Evolutionary conservation across 2,888 invertebrate genomes (phyloP).

Genomic region (Plutella xylostella): DNA sequence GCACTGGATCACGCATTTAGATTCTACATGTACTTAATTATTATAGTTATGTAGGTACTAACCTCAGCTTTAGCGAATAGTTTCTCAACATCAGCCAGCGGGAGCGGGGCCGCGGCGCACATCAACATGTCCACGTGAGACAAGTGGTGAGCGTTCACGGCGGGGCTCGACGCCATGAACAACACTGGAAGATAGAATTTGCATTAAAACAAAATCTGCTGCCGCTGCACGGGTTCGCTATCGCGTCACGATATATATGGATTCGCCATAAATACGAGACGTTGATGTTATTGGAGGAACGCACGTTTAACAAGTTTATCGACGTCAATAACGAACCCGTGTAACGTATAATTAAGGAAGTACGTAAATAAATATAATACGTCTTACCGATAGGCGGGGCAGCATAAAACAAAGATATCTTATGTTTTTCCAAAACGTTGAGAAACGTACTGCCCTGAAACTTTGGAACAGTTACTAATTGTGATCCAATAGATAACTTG

Average conservation of each 20-base stretch:
- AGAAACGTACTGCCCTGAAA: slow-evolving; percentile 79
- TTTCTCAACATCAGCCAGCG: slow-evolving; percentile 62
- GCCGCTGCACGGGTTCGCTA: background rate
- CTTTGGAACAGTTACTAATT: slow-evolving; percentile 75
- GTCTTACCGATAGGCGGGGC: slow-evolving; percentile 80
- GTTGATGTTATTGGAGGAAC: background rate
- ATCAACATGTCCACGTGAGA: slow-evolving; percentile 60
- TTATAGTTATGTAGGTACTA: slow-evolving; percentile 3
- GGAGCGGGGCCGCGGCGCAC: slow-evolving; percentile 77
- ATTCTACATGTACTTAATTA: background rate
- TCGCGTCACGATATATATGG: background rate
- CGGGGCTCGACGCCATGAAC: slow-evolving; percentile 74
- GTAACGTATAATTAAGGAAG: background rate
- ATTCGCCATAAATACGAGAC: background rate
- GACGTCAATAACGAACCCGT: background rate
- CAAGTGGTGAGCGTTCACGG: slow-evolving; percentile 68
- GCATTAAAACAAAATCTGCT: background rate
- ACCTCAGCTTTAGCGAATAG: slow-evolving; percentile 55
- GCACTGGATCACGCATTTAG: background rate
- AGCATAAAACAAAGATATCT: slow-evolving; percentile 69
- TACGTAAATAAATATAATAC: background rate
- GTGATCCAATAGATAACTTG: slow-evolving; percentile 69
- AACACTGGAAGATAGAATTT: slow-evolving; percentile 61
- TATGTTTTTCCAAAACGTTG: slow-evolving; percentile 70
- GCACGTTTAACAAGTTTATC: background rate